Conservation (phyloP, 2,888 invertebrate genomes). For the Lutraria lutraria region DNA sequence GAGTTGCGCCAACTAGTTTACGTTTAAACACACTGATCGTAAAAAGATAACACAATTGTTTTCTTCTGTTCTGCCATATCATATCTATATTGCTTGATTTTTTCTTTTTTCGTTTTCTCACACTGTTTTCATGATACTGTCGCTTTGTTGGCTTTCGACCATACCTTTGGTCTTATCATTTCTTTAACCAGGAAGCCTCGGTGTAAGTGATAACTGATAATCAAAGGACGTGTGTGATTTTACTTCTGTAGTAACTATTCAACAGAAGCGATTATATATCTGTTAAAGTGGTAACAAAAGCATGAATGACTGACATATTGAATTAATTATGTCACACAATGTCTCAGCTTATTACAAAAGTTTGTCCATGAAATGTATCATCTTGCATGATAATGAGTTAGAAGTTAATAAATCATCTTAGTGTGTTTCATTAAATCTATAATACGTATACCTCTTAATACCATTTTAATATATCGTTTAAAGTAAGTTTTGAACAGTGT, state of each 20-base stretch:
- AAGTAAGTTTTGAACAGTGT: too few species aligned
- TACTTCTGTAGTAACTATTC: neutral
- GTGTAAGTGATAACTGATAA: neutral
- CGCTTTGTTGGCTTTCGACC: neutral
- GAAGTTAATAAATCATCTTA: neutral
- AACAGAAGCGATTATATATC: neutral
- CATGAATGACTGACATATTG: neutral
- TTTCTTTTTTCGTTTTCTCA: slow-evolving; percentile 6
- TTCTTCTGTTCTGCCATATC: neutral
- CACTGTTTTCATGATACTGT: neutral
- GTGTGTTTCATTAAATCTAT: neutral
- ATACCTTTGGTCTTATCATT: neutral
- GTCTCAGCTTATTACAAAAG: neutral
- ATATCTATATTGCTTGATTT: neutral
- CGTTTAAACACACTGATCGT: neutral
- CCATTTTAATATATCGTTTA: neutral
- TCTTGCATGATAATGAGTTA: neutral
- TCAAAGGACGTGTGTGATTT: neutral
- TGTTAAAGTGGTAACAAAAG: neutral
- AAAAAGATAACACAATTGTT: neutral
- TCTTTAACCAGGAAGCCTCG: neutral
- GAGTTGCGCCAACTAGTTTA: neutral
- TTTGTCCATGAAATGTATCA: neutral
- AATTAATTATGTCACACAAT: neutral
- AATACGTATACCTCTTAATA: neutral